phyloP scores from a whole-genome alignment of 2,113 vertebrate genomes.

The Prionailurus bengalensis region DNA sequence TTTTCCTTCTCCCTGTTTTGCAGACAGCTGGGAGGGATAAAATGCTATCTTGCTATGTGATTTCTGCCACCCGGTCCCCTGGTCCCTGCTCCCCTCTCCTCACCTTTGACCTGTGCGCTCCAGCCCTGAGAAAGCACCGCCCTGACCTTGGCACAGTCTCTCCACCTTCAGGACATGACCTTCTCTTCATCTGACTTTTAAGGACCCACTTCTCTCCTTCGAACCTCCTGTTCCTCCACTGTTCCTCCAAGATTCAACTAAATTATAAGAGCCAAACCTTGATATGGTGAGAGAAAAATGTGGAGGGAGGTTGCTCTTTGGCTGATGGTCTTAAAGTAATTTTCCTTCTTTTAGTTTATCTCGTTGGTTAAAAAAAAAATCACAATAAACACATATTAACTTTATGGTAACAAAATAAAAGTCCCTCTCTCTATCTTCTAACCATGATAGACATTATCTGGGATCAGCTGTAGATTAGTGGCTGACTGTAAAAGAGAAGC shows the following conservation, averaged over 20 bases:
- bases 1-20: neutral
- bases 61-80: neutral
- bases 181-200: neutral
- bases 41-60: neutral
- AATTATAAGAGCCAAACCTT: neutral
- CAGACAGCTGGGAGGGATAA: neutral
- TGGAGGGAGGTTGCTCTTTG: neutral
- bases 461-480: neutral
- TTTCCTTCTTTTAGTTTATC: neutral
- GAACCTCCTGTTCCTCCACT: neutral
- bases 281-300: neutral
- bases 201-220: neutral
- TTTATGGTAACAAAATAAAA: slow-evolving; percentile 4
- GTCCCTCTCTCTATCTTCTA: neutral
- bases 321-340: neutral
- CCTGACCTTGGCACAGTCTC: neutral
- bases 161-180: neutral
- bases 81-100: neutral
- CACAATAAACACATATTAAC: neutral
- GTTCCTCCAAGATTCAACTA: neutral
- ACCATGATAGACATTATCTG: neutral
- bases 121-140: neutral
- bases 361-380: neutral
- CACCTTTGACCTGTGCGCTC: neutral
- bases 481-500: neutral